These are phyloP conservation scores for Holacanthella duospinosa DNA, from an alignment of 2,888 invertebrate genomes.

Conservation along the genomic window DNA sequence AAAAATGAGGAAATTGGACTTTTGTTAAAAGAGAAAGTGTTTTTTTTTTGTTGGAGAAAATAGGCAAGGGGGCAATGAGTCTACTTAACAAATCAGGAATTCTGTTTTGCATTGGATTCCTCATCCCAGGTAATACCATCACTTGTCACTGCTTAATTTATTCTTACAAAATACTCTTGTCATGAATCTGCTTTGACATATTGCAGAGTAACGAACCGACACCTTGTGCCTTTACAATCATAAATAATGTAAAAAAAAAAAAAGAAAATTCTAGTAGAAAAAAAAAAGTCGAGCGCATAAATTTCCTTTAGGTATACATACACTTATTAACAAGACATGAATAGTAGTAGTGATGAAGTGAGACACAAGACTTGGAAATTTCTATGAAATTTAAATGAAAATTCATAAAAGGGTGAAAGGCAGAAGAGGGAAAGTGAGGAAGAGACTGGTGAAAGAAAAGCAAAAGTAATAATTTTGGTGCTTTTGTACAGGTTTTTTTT, in stretches of 20 bases:
- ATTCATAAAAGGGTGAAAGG: constrained; percentile 20
- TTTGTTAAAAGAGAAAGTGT: neutral
- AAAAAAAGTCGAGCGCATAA: neutral
- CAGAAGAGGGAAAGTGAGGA: constrained; percentile 1
- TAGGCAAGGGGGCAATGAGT: neutral
- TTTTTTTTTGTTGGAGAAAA: no score
- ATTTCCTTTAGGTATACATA: neutral
- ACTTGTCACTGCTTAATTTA: neutral
- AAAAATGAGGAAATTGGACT: neutral
- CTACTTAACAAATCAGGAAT: constrained; percentile 7
- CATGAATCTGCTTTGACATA: no score
- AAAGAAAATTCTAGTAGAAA: neutral
- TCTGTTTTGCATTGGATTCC: constrained; percentile 25
- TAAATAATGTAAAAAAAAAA: neutral
- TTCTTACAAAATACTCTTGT: neutral
- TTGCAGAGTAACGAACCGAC: no score
- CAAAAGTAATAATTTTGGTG: no score
- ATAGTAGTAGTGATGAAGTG: neutral
- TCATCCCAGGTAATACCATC: constrained; percentile 20
- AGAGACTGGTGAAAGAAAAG: neutral
- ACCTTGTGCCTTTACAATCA: no score
- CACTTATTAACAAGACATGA: neutral
- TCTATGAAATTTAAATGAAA: constrained; percentile 24
- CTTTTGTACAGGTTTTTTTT: no score
- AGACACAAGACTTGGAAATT: neutral